Conservation (phyloP, 2,797 vertebrate species). For the Emys orbicularis region DNA sequence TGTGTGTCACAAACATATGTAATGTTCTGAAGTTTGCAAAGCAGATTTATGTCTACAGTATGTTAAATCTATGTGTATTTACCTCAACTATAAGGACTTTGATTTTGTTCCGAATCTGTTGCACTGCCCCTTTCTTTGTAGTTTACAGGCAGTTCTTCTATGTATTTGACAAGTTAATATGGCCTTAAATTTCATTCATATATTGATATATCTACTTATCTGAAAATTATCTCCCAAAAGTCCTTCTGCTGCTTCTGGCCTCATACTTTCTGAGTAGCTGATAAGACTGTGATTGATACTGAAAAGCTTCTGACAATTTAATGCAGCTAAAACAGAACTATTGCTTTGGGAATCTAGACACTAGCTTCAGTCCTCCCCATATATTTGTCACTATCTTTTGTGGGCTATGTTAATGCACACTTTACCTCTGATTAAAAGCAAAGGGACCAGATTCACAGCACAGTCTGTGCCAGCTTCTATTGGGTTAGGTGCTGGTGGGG, state of each 20-base stretch:
- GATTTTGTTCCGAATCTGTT: neutral
- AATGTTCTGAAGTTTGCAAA: neutral
- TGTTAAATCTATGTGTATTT: neutral
- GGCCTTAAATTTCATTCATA: neutral
- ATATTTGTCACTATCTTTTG: neutral
- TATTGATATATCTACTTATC: neutral
- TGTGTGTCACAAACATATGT: neutral
- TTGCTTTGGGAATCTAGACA: neutral
- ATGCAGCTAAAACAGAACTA: neutral
- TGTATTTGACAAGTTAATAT: neutral
- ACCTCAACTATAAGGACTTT: neutral
- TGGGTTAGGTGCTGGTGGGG: neutral
- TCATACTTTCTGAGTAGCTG: neutral
- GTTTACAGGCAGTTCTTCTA: neutral
- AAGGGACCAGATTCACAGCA: neutral
- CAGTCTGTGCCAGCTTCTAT: neutral
- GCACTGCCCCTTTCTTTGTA: neutral
- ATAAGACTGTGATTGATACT: neutral
- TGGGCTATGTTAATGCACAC: neutral
- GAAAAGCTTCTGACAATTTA: neutral
- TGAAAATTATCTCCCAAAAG: neutral
- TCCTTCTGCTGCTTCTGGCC: neutral
- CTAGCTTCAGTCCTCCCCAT: neutral
- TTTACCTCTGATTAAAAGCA: neutral
- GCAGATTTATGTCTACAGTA: neutral